Percentiles rank a stretch among this genome's conserved stretches.
These are phyloP conservation scores for Butorides virescens DNA, from an alignment of 2,113 vertebrate species.

Conservation along the genomic window DNA sequence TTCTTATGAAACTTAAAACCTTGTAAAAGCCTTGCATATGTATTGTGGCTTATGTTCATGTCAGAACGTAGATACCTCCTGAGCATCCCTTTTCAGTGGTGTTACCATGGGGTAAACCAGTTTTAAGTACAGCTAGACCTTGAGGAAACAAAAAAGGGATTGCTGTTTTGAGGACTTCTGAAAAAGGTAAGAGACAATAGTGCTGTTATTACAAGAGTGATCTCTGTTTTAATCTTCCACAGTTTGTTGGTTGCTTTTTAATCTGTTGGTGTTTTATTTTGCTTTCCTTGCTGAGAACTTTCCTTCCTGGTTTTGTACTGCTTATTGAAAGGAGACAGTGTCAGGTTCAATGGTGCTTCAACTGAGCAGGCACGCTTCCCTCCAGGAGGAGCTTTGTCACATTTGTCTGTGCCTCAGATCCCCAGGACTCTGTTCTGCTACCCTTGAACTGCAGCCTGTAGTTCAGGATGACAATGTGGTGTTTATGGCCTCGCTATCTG, in stretches of 20 bases:
- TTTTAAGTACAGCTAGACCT: neutral
- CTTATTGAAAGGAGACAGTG: neutral
- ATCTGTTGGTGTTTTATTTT: neutral
- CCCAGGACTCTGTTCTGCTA: neutral
- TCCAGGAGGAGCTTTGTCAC: neutral
- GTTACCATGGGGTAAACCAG: neutral
- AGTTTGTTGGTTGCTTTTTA: neutral
- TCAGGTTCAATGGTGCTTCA: neutral
- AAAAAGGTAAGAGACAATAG: neutral
- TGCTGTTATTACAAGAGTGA: neutral
- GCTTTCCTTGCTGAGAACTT: neutral
- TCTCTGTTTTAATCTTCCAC: neutral
- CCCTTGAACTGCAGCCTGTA: neutral
- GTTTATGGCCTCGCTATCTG: fast-evolving
- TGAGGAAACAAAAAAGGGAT: neutral
- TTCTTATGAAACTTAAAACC: neutral
- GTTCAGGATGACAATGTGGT: neutral
- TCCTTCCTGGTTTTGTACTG: neutral
- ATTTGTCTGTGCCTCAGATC: neutral
- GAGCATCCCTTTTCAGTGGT: neutral
- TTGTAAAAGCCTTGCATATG: neutral
- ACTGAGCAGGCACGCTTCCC: neutral
- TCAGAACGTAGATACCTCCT: neutral
- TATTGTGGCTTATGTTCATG: neutral
- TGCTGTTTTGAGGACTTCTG: neutral